Conservation (phyloP, 1,140 invertebrate species). For the Rhopalosiphum maidis region DNA sequence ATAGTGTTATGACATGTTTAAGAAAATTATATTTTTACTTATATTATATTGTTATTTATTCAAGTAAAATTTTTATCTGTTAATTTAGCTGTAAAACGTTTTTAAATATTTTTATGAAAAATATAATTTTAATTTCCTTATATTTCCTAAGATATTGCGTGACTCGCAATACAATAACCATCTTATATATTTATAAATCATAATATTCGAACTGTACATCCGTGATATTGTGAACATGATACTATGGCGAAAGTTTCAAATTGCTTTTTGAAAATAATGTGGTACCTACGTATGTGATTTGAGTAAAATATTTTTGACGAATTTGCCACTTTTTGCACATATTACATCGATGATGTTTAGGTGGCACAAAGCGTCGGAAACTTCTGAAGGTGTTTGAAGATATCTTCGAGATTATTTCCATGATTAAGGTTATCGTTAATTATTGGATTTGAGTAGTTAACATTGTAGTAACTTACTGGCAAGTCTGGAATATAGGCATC, state of each 20-base stretch:
- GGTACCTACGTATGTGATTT: not conserved
- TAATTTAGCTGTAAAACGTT: not conserved
- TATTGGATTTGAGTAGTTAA: too few species aligned
- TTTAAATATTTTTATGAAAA: not conserved
- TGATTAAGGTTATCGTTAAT: too few species aligned
- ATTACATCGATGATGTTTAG: too few species aligned
- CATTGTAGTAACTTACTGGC: too few species aligned
- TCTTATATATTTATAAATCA: not conserved
- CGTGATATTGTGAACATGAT: not conserved
- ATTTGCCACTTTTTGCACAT: not conserved
- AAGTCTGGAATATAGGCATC: too few species aligned
- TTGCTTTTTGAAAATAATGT: not conserved
- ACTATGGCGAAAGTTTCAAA: not conserved
- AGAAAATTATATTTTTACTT: not conserved
- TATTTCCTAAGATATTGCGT: not conserved
- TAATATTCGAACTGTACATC: too few species aligned
- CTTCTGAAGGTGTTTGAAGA: too few species aligned
- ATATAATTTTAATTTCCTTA: not conserved
- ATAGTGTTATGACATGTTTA: not conserved
- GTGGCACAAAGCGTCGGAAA: too few species aligned
- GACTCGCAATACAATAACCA: not conserved
- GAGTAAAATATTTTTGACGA: not conserved
- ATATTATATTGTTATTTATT: not conserved
- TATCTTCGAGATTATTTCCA: too few species aligned
- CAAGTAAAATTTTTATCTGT: too few species aligned